Evolutionary conservation across 2,113 vertebrate genomes (phyloP).

Genomic region (Rafetus swinhoei): DNA sequence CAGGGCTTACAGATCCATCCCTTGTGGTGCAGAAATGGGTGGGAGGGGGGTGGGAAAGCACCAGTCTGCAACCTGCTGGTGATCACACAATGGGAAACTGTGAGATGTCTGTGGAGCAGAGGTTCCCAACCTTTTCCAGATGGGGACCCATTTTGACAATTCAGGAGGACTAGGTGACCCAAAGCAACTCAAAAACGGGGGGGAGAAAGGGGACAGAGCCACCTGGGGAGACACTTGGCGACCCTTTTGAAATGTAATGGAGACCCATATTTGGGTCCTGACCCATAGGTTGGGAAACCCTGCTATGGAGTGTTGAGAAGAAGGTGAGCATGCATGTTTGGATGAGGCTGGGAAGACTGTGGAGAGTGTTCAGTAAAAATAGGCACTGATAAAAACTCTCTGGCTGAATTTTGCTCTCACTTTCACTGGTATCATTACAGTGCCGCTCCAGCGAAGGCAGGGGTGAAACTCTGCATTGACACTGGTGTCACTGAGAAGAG

Average conservation of each 20-base stretch:
- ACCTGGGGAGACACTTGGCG: no score
- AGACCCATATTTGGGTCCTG: no score
- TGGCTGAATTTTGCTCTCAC: accelerated
- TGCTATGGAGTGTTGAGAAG: background rate
- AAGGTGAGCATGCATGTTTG: accelerated
- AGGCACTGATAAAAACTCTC: background rate
- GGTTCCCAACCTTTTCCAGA: no score
- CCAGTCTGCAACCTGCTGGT: accelerated
- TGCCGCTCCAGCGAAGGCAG: background rate
- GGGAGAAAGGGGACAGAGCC: no score
- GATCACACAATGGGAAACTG: background rate
- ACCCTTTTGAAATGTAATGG: no score
- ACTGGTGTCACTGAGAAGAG: background rate
- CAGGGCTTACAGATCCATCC: background rate
- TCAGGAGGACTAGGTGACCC: no score
- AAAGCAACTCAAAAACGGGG: no score
- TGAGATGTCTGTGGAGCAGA: background rate
- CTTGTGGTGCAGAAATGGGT: accelerated
- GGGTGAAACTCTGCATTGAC: background rate
- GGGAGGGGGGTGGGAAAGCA: accelerated
- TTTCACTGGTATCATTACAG: background rate
- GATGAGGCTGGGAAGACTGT: background rate
- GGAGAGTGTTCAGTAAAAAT: background rate
- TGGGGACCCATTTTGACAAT: no score
- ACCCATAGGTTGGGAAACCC: no score